A percentile compares a stretch with the other conserved stretches of the same genome.
phyloP scores from a whole-genome alignment of 2,888 invertebrate species.

The Nezara viridula region DNA sequence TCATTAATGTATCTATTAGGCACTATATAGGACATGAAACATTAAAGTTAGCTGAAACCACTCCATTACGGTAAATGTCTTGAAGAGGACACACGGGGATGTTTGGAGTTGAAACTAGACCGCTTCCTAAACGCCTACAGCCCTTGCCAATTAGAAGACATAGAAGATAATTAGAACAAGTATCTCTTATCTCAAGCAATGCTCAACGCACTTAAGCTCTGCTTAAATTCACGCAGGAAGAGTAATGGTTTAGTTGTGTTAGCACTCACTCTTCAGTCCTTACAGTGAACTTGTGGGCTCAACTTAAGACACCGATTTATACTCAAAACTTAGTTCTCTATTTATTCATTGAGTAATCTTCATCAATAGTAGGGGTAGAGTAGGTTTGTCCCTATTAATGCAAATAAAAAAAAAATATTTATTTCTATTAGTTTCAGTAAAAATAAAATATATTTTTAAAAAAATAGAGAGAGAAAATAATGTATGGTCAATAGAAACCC shows the following conservation, averaged over 20 bases:
- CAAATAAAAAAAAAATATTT: no score
- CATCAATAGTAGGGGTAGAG: no score
- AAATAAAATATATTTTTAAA: no score
- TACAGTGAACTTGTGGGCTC: not conserved
- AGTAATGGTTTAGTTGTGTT: not conserved
- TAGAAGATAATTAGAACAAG: not conserved
- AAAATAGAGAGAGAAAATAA: no score
- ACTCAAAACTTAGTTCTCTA: not conserved
- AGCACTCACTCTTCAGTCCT: not conserved
- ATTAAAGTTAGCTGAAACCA: not conserved
- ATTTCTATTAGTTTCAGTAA: no score
- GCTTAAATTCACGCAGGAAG: not conserved
- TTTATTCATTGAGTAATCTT: not conserved
- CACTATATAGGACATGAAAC: not conserved
- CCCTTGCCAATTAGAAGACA: conserved; percentile 28
- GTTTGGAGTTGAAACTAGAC: not conserved
- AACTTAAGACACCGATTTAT: not conserved
- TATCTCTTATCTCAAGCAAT: not conserved
- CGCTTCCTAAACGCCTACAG: not conserved
- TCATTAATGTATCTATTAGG: not conserved
- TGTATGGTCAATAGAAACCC: no score
- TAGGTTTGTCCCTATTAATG: no score
- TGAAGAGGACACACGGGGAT: not conserved
- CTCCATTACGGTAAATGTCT: not conserved
- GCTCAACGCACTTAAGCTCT: not conserved